Base-by-base conservation (phyloP, 2,797 vertebrate species). In the Anguilla megastoma region DNA sequence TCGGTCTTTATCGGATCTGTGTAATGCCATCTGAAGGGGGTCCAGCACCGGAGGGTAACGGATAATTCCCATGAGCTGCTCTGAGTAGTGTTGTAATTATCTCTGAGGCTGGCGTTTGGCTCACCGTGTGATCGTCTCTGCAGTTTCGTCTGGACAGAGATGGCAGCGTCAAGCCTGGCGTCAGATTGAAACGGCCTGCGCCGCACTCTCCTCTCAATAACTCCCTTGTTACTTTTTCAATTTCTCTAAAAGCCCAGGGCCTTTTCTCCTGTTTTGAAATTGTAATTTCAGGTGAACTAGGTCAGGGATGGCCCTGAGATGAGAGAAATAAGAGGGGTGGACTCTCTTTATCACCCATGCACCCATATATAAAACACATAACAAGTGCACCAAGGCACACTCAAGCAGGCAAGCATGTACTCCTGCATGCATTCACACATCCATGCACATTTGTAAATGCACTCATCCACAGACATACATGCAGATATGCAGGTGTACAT, bases 261-360 rank as follows among this genome's bases (percentile, higher is more conserved):
- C 5, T 36, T 87, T 87, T 80, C n/a, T 56, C 52, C 33, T 85
- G 54, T 85, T 85, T 66, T 41, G 8, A 82, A 63, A 84, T 45
- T 54, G 30, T 84, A 48, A 84, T 66, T 48, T 45, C 56, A 36
- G 41, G 80, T 84, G 80, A 84, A 24, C 33, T 82, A 56, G 86
- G 76, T 79, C 86, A 87, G 54, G 69, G 36, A 56, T 87, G 71
- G 69, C 54, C 56, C 41, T 58, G 12, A 33, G 27, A 84, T 52
- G 12, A 18, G 79, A 48, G 21, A 50, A 48, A 82, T 21, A 24
- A 12, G 24, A 82, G 14, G 14, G 9, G 21, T 24, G 1, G 2
- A 3, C 45, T 82, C 21, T 41, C 16, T 79, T 45, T 79, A 4
- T 79, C 74, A 41, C 33, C 1, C 12, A 79, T 21, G 12, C 4